A percentile compares a stretch with the other conserved stretches of the same genome.
Evolutionary conservation across 1,140 invertebrate species (phyloP).

Genomic region (Apis florea): DNA sequence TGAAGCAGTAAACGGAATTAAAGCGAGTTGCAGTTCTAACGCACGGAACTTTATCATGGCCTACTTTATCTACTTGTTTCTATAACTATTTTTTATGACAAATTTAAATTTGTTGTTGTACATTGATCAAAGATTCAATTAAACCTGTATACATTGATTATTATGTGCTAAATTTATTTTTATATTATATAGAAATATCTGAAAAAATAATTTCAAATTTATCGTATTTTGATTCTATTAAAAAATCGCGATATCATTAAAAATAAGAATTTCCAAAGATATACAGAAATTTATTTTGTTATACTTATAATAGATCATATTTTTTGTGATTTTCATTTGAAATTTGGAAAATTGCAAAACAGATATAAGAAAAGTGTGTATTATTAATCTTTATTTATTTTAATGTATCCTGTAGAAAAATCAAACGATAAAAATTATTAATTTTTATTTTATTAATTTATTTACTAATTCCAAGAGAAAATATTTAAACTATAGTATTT

Average conservation of each 20-base stretch:
- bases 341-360: too few relatives aligned
- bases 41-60: slow-evolving; percentile 33
- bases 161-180: not conserved
- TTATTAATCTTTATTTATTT: too few relatives aligned
- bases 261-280: too few relatives aligned
- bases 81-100: not conserved
- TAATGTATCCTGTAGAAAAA: too few relatives aligned
- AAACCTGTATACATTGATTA: not conserved
- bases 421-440: too few relatives aligned
- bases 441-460: too few relatives aligned
- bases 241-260: not conserved
- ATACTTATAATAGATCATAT: too few relatives aligned
- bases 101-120: slow-evolving; percentile 12
- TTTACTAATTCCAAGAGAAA: too few relatives aligned
- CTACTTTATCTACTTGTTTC: slow-evolving; percentile 8
- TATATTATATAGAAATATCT: not conserved
- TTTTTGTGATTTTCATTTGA: too few relatives aligned
- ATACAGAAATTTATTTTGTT: too few relatives aligned
- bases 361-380: too few relatives aligned
- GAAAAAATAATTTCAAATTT: not conserved
- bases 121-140: not conserved
- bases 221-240: not conserved
- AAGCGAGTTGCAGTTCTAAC: slow-evolving; percentile 34
- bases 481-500: not conserved
- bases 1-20: slow-evolving; percentile 49